phyloP scores from a whole-genome alignment of 2,888 invertebrate species.

The Mimumesa dahlbomi region DNA sequence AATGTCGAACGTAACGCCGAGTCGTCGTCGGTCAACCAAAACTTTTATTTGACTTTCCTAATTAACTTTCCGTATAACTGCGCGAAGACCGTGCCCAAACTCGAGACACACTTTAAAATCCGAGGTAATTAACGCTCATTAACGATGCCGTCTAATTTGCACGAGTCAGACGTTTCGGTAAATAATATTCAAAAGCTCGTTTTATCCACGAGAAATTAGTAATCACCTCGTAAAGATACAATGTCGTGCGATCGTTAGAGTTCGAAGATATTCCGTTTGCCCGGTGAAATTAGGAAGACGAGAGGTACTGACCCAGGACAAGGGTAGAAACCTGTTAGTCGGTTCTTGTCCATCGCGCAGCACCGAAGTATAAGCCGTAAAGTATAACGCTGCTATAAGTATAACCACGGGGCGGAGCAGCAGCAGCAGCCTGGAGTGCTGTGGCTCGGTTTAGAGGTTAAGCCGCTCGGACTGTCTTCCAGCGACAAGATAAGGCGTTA shows the following conservation, averaged over 20 bases:
- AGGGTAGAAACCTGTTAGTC: constrained; percentile 40
- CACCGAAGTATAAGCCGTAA: constrained; percentile 34
- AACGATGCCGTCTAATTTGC: background rate
- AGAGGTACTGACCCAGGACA: constrained; percentile 47
- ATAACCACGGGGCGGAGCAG: constrained; percentile 1
- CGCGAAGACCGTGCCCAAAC: too few species aligned
- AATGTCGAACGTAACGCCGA: constrained; percentile 7
- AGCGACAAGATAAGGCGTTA: constrained; percentile 68
- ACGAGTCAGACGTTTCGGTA: background rate
- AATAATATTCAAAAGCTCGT: too few species aligned
- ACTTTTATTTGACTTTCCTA: constrained; percentile 14
- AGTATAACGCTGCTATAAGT: constrained; percentile 22
- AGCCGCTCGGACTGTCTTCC: constrained; percentile 41
- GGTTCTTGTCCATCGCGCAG: constrained; percentile 19
- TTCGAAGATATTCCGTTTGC: background rate
- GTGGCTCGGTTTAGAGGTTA: constrained; percentile 38
- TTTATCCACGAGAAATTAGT: too few species aligned
- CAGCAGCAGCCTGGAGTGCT: constrained; percentile 1
- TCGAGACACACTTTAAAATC: too few species aligned
- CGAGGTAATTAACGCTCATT: background rate
- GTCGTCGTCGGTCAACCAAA: background rate
- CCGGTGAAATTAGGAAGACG: constrained; percentile 11
- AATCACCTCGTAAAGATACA: background rate
- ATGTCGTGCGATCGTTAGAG: background rate
- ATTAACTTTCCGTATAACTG: constrained; percentile 12